Evolutionary conservation across 2,797 vertebrate species (phyloP), one percentile per base, ranked within the genome.

Genomic region (Hydrocynus forskahlii): DNA sequence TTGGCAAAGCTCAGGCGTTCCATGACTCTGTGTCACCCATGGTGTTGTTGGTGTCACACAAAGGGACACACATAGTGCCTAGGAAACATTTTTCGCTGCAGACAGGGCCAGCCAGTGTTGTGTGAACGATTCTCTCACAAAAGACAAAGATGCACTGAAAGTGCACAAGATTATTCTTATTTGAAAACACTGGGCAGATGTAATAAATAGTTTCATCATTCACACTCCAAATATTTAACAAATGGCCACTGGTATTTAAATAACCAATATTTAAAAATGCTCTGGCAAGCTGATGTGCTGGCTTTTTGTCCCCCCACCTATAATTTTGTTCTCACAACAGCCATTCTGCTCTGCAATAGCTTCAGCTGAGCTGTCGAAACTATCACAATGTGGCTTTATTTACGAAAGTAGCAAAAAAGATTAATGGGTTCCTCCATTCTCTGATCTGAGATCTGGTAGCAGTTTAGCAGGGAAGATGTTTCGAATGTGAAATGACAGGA

Each of bases 161-260:
- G 25, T 73, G 74, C 67, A 45, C 64, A 75, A 79, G 43, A 68
- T 81, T 78, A 86, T 74, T 29, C 3, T 29, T 59, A 72, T 76
- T 25, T 38, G 72, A 69, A 81, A 85, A 82, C 45, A 69, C 62
- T 43, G 40, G 48, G 64, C 17, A 82, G 35, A 78, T 45, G 81
- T 70, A 79, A 81, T 82, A 84, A 81, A 72, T 57, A 59, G 76
- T 57, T 55, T 64, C 82, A 84, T 88, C 81, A 84, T 86, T 90
- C 83, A 84, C 78, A 85, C 73, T 87, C 66, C 77, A 71, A 78
- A 67, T 75, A 71, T 88, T 87, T 83, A 84, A 76, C 70, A 85
- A 82, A 82, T 79, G 76, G 62, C 87, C 87, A 84, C 84, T 89
- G 89, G 86, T 84, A 91, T 90, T 88, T 88, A 89, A 90, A 86